Base-by-base conservation (phyloP, 2,888 invertebrate genomes). In the Noctua janthe region DNA sequence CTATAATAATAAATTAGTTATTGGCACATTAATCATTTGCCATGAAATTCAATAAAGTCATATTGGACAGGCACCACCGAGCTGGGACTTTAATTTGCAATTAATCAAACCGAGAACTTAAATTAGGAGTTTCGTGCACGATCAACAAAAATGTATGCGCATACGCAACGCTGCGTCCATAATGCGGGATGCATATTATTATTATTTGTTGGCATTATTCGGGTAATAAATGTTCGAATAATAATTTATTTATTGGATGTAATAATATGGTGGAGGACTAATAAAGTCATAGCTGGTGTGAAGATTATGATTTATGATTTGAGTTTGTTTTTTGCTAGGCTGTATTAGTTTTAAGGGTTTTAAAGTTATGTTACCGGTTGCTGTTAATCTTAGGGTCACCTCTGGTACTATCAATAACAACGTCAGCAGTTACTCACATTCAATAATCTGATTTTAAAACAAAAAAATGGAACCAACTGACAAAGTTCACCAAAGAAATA, bases 11-110 rank as follows among this genome's bases (percentile, higher is more conserved):
- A 96, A 96, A 96, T 96, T 95, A 92, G 93, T 93, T 92, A 94
- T 94, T 91, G 93, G 90, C 90, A 89, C 94, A 96, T 97, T 96
- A 96, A 96, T 97, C 96, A 95, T 91, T 86, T 90, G 83, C 93
- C 94, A 94, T 95, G 95, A 97, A 96, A 97, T 96, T 97, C 96
- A 97, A 97, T 97, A 97, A 97, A 96, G 96, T 96, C 95, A 95
- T 96, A 96, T 93, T 92, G 92, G 93, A 94, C 92, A 91, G 91
- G 94, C 91, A 95, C 96, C 95, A 94, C 95, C 95, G 92, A 92
- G 94, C 93, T 94, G 92, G 92, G 94, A 95, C 94, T 95, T 97
- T 96, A 97, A 97, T 96, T 95, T 96, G 96, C 96, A 96, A 96
- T 96, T 96, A 96, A 96, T 97, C 96, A 96, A 94, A 91, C 83